phyloP scores from a whole-genome alignment of 2,113 vertebrate genomes.

The Trochalopteron elliotii region DNA sequence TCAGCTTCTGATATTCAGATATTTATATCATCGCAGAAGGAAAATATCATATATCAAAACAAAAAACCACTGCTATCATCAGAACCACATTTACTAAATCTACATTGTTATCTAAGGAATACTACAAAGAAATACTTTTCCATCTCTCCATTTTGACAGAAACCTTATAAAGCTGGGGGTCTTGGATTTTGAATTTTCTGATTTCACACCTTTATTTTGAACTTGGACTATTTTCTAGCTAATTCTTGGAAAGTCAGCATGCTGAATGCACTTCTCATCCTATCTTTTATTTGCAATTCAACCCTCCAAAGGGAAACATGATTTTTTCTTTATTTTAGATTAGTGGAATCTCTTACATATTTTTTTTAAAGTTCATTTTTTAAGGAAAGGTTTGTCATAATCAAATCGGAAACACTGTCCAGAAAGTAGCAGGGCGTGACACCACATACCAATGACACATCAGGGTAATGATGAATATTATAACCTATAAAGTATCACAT shows the following conservation, averaged over 20 bases:
- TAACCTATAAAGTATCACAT: conserved; percentile 65
- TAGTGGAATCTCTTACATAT: neutral
- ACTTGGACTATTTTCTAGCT: neutral
- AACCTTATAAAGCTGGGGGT: neutral
- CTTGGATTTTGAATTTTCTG: neutral
- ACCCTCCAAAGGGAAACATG: neutral
- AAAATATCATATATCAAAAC: neutral
- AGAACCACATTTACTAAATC: neutral
- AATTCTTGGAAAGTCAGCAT: neutral
- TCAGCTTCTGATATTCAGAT: neutral
- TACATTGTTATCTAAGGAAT: neutral
- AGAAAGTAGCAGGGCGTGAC: conserved; percentile 62
- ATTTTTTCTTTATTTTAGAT: neutral
- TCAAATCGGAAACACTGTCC: neutral
- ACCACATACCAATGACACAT: conserved; percentile 66
- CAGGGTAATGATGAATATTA: conserved; percentile 49
- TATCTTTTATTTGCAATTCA: neutral
- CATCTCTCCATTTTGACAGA: neutral
- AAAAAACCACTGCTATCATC: neutral
- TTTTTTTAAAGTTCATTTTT: neutral
- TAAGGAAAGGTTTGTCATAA: conserved; percentile 26
- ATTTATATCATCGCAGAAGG: neutral
- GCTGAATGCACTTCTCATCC: neutral
- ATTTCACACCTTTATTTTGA: neutral
- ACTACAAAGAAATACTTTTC: neutral